phyloP scores from a whole-genome alignment of 1,140 invertebrate genomes.

The Pogonognathellus flavescens region DNA sequence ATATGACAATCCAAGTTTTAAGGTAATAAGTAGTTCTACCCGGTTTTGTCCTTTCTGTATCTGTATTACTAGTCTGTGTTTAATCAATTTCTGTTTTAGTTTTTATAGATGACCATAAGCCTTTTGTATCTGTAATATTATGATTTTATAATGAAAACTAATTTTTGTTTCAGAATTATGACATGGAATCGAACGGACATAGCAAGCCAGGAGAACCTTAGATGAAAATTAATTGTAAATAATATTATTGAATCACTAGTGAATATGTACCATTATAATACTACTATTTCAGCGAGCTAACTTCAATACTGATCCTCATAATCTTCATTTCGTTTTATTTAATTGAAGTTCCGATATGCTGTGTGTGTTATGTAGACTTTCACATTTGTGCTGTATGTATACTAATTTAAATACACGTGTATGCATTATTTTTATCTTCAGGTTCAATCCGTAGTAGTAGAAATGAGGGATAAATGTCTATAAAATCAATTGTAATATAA shows the following conservation, averaged over 20 bases:
- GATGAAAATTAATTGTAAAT: conserved; percentile 26
- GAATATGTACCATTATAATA: conserved; percentile 33
- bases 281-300: conserved; percentile 48
- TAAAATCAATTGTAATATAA: background rate
- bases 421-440: conserved; percentile 34
- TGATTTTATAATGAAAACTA: conserved; percentile 1
- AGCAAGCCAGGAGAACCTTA: conserved; percentile 65
- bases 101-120: too few relatives aligned
- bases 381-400: conserved; percentile 24
- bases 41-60: too few relatives aligned
- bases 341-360: conserved; percentile 9
- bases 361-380: background rate
- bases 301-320: conserved; percentile 48
- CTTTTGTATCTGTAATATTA: background rate
- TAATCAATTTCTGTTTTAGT: too few relatives aligned
- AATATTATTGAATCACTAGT: conserved; percentile 36
- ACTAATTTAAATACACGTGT: conserved; percentile 24
- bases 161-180: conserved; percentile 63
- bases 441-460: conserved; percentile 10
- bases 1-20: conserved; percentile 94
- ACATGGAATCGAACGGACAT: conserved; percentile 66
- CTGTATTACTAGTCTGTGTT: too few relatives aligned
- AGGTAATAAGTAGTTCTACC: too few relatives aligned
- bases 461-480: background rate
- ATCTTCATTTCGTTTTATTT: conserved; percentile 23